Conservation (phyloP, 2,113 vertebrate species). For the Nycticryphes semicollaris region DNA sequence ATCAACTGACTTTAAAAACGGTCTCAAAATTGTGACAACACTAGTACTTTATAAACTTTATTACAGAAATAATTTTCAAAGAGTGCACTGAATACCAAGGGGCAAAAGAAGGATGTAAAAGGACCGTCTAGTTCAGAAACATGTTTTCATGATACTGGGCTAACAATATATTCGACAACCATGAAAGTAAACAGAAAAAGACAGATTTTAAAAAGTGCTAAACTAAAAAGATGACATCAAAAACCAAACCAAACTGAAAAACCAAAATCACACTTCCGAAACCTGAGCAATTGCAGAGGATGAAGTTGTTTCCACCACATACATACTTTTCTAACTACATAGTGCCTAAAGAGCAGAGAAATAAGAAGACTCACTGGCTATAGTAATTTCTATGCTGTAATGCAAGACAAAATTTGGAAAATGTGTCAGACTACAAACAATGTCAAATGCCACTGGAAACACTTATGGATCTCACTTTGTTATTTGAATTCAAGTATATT, state of each 20-base stretch:
- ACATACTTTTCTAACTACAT: neutral
- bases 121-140: neutral
- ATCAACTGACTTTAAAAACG: neutral
- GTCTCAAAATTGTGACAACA: fast-evolving
- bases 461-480: neutral
- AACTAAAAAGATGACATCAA: neutral
- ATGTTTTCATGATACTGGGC: neutral
- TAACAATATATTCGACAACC: neutral
- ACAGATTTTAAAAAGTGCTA: neutral
- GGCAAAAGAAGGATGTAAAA: neutral
- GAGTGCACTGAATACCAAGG: neutral
- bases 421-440: neutral
- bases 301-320: neutral
- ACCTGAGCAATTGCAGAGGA: neutral
- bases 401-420: neutral
- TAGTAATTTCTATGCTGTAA: neutral
- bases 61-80: neutral
- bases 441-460: neutral
- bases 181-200: neutral
- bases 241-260: neutral
- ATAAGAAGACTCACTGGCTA: neutral
- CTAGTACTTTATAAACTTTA: neutral
- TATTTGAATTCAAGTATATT: neutral
- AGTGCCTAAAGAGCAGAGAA: neutral
- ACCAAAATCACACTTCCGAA: neutral